phyloP scores from a whole-genome alignment of 2,797 vertebrate species.

The Onychomys torridus region DNA sequence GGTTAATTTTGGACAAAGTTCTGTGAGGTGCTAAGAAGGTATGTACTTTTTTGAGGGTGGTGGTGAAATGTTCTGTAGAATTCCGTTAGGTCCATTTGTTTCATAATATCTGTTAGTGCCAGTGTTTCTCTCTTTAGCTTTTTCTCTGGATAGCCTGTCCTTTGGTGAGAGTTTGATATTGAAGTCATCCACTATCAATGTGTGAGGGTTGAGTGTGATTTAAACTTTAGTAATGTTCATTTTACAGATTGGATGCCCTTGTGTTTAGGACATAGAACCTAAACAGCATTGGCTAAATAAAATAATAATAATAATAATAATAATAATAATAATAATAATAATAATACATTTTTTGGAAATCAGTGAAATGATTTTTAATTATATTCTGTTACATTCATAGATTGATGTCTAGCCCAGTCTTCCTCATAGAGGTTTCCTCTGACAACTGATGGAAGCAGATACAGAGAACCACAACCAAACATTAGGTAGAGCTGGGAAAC shows the following conservation, averaged over 20 bases:
- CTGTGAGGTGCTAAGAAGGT: not conserved
- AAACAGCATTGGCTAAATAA: not conserved
- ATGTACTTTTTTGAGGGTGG: not conserved
- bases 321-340: not conserved
- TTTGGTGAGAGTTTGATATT: not conserved
- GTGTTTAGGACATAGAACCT: not conserved
- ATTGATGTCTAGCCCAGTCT: not conserved
- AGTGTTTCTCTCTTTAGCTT: not conserved
- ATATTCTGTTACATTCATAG: not conserved
- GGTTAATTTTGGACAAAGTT: not conserved
- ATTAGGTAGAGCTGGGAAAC: not conserved
- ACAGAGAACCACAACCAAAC: not conserved
- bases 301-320: not conserved
- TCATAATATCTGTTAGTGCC: not conserved
- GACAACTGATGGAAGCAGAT: not conserved
- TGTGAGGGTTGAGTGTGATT: not conserved
- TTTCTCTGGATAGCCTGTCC: not conserved
- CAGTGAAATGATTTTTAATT: not conserved
- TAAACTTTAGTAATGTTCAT: not conserved
- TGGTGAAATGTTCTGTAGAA: not conserved
- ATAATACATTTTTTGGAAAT: not conserved
- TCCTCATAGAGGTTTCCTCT: not conserved
- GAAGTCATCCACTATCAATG: not conserved
- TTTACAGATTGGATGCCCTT: not conserved
- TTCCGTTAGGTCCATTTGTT: not conserved